Evolutionary conservation across 2,113 vertebrate species (phyloP), one percentile per base, ranked within the genome.

Genomic region (Notarius lentiginosus): DNA sequence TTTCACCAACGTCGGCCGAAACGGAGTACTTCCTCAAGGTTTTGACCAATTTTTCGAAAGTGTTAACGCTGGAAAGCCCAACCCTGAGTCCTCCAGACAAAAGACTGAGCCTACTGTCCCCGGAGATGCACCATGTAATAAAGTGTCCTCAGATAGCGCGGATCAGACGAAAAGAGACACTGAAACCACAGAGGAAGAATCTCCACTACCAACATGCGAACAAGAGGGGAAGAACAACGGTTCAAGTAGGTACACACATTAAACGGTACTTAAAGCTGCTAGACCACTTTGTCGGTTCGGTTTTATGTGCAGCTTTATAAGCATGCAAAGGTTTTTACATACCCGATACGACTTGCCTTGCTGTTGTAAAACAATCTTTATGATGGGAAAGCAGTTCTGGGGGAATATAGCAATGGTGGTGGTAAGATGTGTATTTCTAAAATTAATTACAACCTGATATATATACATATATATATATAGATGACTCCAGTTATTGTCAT

Each of bases 271-370:
- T 91, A 93, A 91, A 89, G 94, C 94, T 93, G 93, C 94, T 94
- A 94, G 94, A 93, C 93, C 94, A 91, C 95, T 94, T 95, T 93
- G 92, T 94, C 95, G 94, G 93, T 93, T 92, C 90, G 92, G 92
- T 96, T 97, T 97, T 97, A 97, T 96, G 94, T 97, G 97, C 90
- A 87, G 92, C 96, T 99, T 99, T 99, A 99, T 98, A 98, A 97
- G 97, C 97, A 97, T 96, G 96, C 96, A 97, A 97, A 96, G 92
- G 95, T 94, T 96, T 99, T 99, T 99, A 99, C 97, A 97, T 96
- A 96, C 97, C 97, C 97, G 95, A 96, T 97, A 98, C 98, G 96
- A 96, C 96, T 96, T 96, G 93, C 94, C 97, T 95, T 96, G 95
- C 94, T 96, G 95, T 93, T 96, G 96, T 99, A 98, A 99, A 98